These are phyloP conservation scores for Ctenicera cuprea DNA, from an alignment of 2,888 invertebrate genomes.

Conservation along the genomic window DNA sequence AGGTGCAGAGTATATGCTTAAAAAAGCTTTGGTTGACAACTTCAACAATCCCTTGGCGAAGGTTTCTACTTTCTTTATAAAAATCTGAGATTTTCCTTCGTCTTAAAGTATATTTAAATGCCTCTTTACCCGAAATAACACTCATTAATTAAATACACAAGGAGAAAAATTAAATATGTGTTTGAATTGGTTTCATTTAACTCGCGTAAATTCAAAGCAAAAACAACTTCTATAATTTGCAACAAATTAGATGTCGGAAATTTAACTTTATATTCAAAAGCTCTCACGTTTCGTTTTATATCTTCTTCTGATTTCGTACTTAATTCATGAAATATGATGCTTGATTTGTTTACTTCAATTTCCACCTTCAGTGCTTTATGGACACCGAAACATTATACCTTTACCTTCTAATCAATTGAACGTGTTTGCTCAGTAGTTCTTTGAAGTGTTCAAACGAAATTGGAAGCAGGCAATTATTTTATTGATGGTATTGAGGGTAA, in stretches of 20 bases:
- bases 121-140: too few species aligned
- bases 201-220: too few species aligned
- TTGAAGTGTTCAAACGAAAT: constrained; percentile 2
- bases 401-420: not conserved
- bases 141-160: too few species aligned
- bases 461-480: constrained; percentile 2
- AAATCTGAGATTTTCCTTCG: too few species aligned
- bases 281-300: not conserved
- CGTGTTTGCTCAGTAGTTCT: not conserved
- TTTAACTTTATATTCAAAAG: constrained; percentile 3
- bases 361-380: not conserved
- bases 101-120: too few species aligned
- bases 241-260: not conserved
- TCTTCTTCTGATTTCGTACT: not conserved
- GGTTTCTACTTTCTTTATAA: too few species aligned
- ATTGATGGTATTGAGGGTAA: not conserved
- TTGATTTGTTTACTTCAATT: not conserved
- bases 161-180: too few species aligned
- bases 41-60: too few species aligned
- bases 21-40: too few species aligned
- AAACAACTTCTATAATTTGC: not conserved
- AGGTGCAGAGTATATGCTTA: too few species aligned
- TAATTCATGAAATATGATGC: not conserved
- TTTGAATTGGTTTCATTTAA: too few species aligned
- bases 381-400: not conserved